These are phyloP conservation scores for Circaetus cinerascens DNA, from an alignment of 2,113 vertebrate genomes.

Conservation along the genomic window DNA sequence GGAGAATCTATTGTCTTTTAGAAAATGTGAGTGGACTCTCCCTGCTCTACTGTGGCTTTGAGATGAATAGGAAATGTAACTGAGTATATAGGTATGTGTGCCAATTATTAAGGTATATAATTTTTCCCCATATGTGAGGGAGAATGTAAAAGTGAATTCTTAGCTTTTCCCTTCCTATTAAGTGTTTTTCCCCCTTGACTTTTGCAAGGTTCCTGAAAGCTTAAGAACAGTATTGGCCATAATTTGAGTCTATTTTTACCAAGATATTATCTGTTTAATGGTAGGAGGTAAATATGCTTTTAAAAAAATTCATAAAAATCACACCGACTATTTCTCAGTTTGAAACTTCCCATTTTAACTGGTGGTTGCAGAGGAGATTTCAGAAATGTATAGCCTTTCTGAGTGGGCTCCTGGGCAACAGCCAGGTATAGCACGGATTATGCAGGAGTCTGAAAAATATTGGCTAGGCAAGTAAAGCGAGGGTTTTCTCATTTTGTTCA, in stretches of 20 bases:
- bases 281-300: not conserved
- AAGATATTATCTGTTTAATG: not conserved
- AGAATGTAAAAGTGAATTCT: not conserved
- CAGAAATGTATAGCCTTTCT: not conserved
- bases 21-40: not conserved
- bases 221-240: not conserved
- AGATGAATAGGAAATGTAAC: not conserved
- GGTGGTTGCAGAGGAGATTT: not conserved
- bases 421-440: not conserved
- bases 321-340: not conserved
- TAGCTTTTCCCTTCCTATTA: not conserved
- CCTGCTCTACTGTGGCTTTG: not conserved
- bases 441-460: not conserved
- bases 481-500: not conserved
- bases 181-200: not conserved
- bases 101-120: not conserved
- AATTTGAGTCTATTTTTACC: slow-evolving; percentile 1
- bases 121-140: not conserved
- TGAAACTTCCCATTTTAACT: not conserved
- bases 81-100: not conserved
- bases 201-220: not conserved
- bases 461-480: not conserved
- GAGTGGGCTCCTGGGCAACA: not conserved
- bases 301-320: not conserved
- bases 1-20: not conserved